Evolutionary conservation across 1,140 invertebrate species (phyloP).

Genomic region (Subanguina moxae): DNA sequence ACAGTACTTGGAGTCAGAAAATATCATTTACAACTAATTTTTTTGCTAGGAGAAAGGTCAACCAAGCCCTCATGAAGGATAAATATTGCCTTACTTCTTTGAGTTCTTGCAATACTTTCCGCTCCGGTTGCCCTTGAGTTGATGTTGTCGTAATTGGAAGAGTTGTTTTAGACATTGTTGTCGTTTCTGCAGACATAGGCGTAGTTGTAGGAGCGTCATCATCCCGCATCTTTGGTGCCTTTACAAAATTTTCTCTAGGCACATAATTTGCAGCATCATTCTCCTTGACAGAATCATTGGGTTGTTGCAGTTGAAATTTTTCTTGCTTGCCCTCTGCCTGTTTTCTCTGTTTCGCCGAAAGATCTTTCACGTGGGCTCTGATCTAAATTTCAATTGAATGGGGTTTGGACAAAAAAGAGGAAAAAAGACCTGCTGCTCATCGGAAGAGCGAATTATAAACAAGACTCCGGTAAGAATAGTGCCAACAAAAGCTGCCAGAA

Average conservation of each 20-base stretch:
- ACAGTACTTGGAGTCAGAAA: too few relatives aligned
- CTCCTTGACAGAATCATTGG: background rate
- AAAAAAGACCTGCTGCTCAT: conserved; percentile 33
- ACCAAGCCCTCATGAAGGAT: too few relatives aligned
- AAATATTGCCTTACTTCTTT: background rate
- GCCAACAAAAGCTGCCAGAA: conserved; percentile 39
- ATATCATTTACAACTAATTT: too few relatives aligned
- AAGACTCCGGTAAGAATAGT: conserved; percentile 35
- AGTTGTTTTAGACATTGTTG: background rate
- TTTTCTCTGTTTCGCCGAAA: conserved; percentile 11
- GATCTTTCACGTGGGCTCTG: conserved; percentile 20
- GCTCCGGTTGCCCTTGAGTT: conserved; percentile 1
- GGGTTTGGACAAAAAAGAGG: too few relatives aligned
- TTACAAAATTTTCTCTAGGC: background rate
- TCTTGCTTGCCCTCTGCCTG: conserved; percentile 1
- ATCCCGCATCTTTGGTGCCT: background rate
- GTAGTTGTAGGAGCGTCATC: background rate
- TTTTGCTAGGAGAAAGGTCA: too few relatives aligned
- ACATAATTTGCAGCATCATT: background rate
- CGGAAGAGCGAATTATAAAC: conserved; percentile 45
- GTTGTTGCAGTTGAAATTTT: background rate
- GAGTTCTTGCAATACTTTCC: background rate
- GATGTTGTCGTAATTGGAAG: conserved; percentile 11
- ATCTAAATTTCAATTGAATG: conserved; percentile 13
- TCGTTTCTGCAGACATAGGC: background rate